Evolutionary conservation across 2,113 vertebrate genomes (phyloP), one percentile per base, ranked within the genome.

Genomic region (Salminus brasiliensis): DNA sequence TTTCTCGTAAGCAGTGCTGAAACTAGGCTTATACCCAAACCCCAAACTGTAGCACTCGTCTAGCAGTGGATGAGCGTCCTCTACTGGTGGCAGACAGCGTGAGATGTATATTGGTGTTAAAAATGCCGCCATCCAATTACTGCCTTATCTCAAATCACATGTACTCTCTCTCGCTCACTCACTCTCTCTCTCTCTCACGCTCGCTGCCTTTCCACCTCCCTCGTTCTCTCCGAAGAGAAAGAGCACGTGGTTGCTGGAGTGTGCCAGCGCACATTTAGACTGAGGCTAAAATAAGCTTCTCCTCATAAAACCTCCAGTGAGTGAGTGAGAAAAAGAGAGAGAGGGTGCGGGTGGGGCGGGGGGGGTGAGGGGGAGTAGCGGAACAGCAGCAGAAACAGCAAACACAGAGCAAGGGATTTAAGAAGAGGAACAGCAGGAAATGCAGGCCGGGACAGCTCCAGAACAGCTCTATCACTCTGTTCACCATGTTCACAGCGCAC

Each of bases 211-310:
- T 70, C 18, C 32, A 52, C 39, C 62, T 62, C 27, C 59, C 13
- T 57, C 15, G 4, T 29, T 25, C n/a, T 72, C 41, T 27, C 57
- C 23, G 60, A 36, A 29, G 59, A 65, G n/a, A 29, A 60, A 5
- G 3, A 70, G 66, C 71, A 72, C 39, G 60, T 75, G 76, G 76
- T 49, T n/a, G 45, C 30, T 23, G 27, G 53, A 65, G 52, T 68
- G 39, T 75, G 72, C 65, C 72, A 75, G 76, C 39, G 41, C 75
- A 79, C 66, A 79, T 81, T 85, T 79, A 81, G 57, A 79, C 65
- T 59, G 41, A 12, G 21, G 66, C 79, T 78, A 82, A 79, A 81
- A 82, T 72, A 82, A 79, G 66, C 76, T 63, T 21, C 36, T 76
- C 52, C 76, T 79, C 43, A 72, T 73, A 69, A 79, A 76, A 32